Conservation (phyloP, 2,888 invertebrate species). For the Philereme vetulata region DNA sequence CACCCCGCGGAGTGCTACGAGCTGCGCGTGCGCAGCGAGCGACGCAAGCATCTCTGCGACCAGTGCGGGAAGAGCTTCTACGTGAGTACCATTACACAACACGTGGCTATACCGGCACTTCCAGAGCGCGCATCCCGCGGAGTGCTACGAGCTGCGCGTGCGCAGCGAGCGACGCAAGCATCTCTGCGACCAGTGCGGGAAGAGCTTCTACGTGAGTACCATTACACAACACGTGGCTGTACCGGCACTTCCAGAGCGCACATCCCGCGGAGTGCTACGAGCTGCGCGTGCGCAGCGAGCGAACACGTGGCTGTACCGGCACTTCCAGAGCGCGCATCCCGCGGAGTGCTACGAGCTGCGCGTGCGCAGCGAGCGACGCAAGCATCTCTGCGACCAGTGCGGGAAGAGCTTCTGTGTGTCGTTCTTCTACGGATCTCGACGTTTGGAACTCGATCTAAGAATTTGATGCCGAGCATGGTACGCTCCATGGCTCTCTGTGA, state of each 20-base stretch:
- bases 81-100: constrained; percentile 9
- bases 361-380: constrained; percentile 8
- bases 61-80: constrained; percentile 25
- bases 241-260: constrained; percentile 17
- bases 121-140: constrained; percentile 15
- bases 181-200: constrained; percentile 27
- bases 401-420: constrained; percentile 25
- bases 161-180: constrained; percentile 8
- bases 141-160: constrained; percentile 10
- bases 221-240: not conserved
- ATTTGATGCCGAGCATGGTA: too few species aligned
- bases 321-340: constrained; percentile 20
- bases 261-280: constrained; percentile 18
- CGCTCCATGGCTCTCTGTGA: too few species aligned
- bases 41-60: constrained; percentile 21
- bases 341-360: constrained; percentile 5
- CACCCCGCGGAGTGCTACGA: constrained; percentile 18
- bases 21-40: constrained; percentile 4
- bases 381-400: constrained; percentile 25
- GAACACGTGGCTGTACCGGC: constrained; percentile 9
- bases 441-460: too few species aligned
- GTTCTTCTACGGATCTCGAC: too few species aligned
- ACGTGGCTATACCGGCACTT: constrained; percentile 17
- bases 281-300: constrained; percentile 5
- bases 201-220: constrained; percentile 21